Percentiles rank a stretch among this genome's conserved stretches.
These are phyloP conservation scores for Chloroceryle inda DNA, from an alignment of 2,797 vertebrate genomes.

Conservation along the genomic window DNA sequence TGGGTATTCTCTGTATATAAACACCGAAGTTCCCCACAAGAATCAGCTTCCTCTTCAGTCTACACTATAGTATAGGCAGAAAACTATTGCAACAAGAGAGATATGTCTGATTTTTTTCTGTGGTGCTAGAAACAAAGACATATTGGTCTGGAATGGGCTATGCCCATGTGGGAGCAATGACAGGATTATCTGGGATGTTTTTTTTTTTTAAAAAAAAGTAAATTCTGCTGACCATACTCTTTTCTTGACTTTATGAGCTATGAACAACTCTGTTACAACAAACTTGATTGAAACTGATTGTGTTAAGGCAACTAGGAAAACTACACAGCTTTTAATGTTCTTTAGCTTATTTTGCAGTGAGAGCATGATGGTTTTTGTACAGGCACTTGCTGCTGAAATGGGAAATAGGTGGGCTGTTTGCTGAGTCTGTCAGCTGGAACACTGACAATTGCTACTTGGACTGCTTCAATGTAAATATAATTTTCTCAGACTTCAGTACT, in stretches of 20 bases:
- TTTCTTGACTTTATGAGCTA: not conserved
- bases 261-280: not conserved
- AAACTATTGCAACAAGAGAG: not conserved
- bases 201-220: not conserved
- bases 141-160: not conserved
- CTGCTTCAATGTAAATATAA: slow-evolving; percentile 37
- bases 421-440: slow-evolving; percentile 68
- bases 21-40: not conserved
- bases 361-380: not conserved
- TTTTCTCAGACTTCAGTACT: slow-evolving; percentile 2
- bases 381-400: slow-evolving; percentile 51
- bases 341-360: slow-evolving; percentile 32
- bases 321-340: slow-evolving; percentile 11
- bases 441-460: slow-evolving; percentile 27
- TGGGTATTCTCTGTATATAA: not conserved
- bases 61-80: not conserved
- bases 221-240: not conserved
- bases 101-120: not conserved
- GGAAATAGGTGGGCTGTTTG: slow-evolving; percentile 62
- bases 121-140: not conserved
- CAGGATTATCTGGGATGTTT: not conserved
- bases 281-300: slow-evolving; percentile 24
- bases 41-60: not conserved
- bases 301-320: not conserved
- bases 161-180: not conserved